Evolutionary conservation across 2,797 vertebrate species (phyloP).

Genomic region (Lacerta agilis): DNA sequence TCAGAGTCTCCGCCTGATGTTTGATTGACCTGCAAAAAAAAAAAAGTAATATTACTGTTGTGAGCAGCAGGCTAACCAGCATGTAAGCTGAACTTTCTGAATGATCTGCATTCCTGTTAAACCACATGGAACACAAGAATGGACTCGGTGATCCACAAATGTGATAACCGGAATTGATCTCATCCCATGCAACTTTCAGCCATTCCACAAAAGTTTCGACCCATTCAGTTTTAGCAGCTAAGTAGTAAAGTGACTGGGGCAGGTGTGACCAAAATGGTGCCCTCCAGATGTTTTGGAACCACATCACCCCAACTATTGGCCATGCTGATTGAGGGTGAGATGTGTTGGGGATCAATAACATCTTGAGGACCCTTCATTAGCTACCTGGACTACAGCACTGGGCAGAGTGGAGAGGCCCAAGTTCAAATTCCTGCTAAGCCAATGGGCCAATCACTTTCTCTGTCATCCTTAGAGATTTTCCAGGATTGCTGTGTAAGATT

Average conservation of each 20-base stretch:
- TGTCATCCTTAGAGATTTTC: neutral
- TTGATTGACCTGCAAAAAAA: neutral
- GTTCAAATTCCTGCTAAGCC: neutral
- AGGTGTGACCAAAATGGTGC: neutral
- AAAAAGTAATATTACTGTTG: neutral
- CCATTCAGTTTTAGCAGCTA: neutral
- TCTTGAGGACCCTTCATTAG: no score
- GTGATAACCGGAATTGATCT: conserved; percentile 12
- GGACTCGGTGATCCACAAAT: conserved; percentile 41
- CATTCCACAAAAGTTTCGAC: conserved; percentile 21
- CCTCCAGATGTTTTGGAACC: neutral
- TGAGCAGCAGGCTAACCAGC: conserved; percentile 9
- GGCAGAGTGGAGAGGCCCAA: neutral
- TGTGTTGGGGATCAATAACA: no score
- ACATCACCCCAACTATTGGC: no score
- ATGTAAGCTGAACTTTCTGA: conserved; percentile 42
- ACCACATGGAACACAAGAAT: conserved; percentile 6
- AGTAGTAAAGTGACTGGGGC: neutral
- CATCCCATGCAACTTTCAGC: conserved; percentile 14
- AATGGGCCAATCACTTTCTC: neutral
- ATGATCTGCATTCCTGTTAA: conserved; percentile 20
- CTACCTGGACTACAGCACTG: no score
- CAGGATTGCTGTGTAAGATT: neutral
- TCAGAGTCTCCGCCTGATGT: neutral
- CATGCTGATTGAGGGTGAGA: no score